Evolutionary conservation across 2,888 invertebrate genomes (phyloP), one percentile per base, ranked within the genome.

Genomic region (Acanthoscelides obtectus): DNA sequence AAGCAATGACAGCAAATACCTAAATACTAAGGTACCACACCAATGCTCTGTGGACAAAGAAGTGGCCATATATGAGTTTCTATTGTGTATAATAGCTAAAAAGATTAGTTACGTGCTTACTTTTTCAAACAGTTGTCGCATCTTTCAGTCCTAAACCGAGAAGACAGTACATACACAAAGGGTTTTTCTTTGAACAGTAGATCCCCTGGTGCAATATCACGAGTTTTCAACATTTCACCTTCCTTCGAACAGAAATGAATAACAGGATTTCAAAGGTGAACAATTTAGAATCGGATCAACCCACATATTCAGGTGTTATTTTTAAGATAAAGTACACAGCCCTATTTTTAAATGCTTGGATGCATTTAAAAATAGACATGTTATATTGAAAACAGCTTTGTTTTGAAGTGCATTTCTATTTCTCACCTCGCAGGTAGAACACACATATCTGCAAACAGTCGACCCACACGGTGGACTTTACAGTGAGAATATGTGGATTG

Each of bases 111-210:
- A 45, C 1, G 5, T 45, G 17, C 45, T 88, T 87, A 94, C 94
- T 88, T 89, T 80, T 88, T 87, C 74, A 94, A 89, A 82, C 95
- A 95, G 84, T 89, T 88, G 83, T 95, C 95, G 86, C 95, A 95
- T 75, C 91, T 86, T 80, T 88, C 88, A 64, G 90, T 89, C 76
- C 91, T 89, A 80, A 91, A 90, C 78, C 92, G 91, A 0, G 92
- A 90, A 75, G 90, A 91, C 2, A 95, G 85, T 65, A 91, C 89
- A 83, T 89, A 93, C 0, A 89, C 91, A 84, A 94, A 95, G 0
- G 95, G 94, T 79, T 92, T 89, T 80, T 93, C 93, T 64, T 88
- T 89, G 67, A 93, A 85, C 72, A 94, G 88, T 25, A 92, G 85
- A 79, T 91, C 90, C 22, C 94, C 94, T 22, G 89, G 87, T 82